phyloP scores from a whole-genome alignment of 2,113 vertebrate genomes.

The Eulemur macaco region DNA sequence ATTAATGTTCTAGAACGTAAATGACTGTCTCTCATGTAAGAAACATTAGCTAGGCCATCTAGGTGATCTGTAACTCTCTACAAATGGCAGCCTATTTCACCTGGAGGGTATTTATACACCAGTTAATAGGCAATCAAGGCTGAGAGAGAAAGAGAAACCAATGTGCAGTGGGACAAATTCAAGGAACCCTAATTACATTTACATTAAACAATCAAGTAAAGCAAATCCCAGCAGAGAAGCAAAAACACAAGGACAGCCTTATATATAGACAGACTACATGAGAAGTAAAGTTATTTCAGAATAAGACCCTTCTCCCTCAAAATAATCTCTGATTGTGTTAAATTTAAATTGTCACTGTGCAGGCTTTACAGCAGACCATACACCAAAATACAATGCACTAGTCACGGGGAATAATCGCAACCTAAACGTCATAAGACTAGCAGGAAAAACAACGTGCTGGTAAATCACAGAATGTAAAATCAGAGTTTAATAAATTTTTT shows the following conservation, averaged over 20 bases:
- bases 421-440: background rate
- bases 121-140: conserved; percentile 58
- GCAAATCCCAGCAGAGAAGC: conserved; percentile 7
- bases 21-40: conserved; percentile 63
- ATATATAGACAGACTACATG: background rate
- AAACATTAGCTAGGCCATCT: conserved; percentile 11
- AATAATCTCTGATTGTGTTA: background rate
- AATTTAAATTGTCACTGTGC: background rate
- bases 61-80: conserved; percentile 45
- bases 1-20: conserved; percentile 72
- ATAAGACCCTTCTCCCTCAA: background rate
- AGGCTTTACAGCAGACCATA: background rate
- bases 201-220: conserved; percentile 65
- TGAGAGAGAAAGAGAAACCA: conserved; percentile 46
- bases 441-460: background rate
- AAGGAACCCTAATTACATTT: conserved; percentile 61
- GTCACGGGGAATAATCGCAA: background rate
- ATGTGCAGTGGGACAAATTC: conserved; percentile 24
- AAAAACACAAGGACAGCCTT: background rate
- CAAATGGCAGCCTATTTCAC: conserved; percentile 33
- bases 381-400: background rate
- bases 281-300: background rate
- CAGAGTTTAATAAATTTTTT: background rate
- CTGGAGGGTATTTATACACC: conserved; percentile 48
- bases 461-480: background rate